Conservation (phyloP, 2,888 invertebrate species). For the Stratiomys singularior region DNA sequence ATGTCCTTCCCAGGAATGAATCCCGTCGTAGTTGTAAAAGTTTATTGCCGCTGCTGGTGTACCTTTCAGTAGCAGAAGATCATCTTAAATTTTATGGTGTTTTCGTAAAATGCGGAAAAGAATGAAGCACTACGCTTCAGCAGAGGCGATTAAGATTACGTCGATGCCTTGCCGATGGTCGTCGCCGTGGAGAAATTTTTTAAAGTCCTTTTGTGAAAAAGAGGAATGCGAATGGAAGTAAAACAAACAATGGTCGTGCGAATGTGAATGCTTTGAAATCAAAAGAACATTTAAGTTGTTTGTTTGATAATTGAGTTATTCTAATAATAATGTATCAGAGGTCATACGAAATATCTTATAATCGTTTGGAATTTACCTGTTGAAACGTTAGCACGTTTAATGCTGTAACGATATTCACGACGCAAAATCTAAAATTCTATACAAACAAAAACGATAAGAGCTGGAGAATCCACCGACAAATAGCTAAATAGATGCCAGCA, state of each 20-base stretch:
- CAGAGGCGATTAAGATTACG: not conserved
- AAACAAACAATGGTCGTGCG: conserved; percentile 29
- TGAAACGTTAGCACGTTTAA: too few species aligned
- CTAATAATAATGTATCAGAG: not conserved
- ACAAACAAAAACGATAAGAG: too few species aligned
- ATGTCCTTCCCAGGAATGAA: conserved; percentile 39
- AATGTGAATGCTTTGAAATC: conserved; percentile 3
- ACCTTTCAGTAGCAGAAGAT: conserved; percentile 45
- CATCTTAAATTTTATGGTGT: conserved; percentile 43
- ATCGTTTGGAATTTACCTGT: not conserved
- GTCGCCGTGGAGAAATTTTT: conserved; percentile 3
- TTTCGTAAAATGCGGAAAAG: conserved; percentile 15
- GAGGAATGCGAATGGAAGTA: not conserved
- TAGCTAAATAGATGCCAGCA: too few species aligned
- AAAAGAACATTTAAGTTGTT: not conserved
- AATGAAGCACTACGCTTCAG: not conserved
- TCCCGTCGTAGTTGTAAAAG: conserved; percentile 38
- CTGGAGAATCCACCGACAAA: too few species aligned
- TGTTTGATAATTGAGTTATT: conserved; percentile 30
- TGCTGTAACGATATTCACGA: too few species aligned
- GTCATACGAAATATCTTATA: not conserved
- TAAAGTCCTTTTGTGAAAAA: not conserved
- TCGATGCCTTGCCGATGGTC: not conserved
- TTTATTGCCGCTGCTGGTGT: conserved; percentile 26
- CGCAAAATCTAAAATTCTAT: too few species aligned